These are phyloP conservation scores for Clarias magur DNA, from an alignment of 2,113 vertebrate species.

Conservation along the genomic window DNA sequence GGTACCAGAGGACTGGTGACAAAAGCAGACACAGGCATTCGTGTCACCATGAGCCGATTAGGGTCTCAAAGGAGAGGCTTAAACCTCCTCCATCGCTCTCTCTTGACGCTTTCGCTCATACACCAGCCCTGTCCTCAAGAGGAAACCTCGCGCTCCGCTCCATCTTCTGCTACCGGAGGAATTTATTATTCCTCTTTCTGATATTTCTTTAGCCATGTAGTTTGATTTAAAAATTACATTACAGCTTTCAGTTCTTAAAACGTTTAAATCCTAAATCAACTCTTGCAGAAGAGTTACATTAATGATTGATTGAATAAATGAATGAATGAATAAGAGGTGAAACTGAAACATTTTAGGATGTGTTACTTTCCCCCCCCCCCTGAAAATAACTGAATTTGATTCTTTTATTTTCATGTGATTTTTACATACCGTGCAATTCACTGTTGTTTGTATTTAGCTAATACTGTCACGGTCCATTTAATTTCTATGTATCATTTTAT, in stretches of 20 bases:
- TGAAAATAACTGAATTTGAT: not conserved
- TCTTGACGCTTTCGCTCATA: not conserved
- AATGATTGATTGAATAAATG: not conserved
- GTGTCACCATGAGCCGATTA: conserved; percentile 52
- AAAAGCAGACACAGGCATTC: conserved; percentile 43
- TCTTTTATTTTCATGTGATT: not conserved
- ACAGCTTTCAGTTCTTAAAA: not conserved
- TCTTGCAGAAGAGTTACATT: not conserved
- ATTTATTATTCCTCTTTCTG: conserved; percentile 13
- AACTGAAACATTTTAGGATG: not conserved
- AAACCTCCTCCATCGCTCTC: conserved; percentile 51
- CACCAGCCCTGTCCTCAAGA: not conserved
- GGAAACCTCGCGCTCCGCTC: not conserved
- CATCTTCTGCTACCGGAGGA: not conserved
- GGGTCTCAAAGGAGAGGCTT: conserved; percentile 62
- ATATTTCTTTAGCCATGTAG: not conserved
- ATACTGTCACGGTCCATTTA: not conserved
- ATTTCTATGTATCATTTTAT: not conserved
- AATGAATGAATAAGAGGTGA: not conserved
- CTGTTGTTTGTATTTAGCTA: no score
- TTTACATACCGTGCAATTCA: not conserved
- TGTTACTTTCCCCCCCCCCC: not conserved
- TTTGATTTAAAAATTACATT: not conserved
- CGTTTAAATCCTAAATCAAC: not conserved
- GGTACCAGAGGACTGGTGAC: conserved; percentile 57